Base-by-base conservation (phyloP, 2,797 vertebrate species). In the Smutsia temminckii region DNA sequence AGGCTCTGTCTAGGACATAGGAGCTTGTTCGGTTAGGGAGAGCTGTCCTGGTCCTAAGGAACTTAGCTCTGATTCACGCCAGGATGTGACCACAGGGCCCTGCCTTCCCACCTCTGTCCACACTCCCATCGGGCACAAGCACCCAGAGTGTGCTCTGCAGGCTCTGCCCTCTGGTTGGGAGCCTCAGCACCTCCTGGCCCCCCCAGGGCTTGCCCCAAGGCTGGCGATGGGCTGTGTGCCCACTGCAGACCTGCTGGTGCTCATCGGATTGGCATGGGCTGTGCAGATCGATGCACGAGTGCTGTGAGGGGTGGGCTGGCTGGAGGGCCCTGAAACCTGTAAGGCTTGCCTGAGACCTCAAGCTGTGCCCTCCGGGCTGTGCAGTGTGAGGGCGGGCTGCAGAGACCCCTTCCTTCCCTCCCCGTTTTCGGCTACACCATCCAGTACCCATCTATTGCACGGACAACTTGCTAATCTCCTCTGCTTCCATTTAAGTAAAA, bases 181-280 rank as follows among this genome's bases (percentile, higher is more conserved):
- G 42, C 25, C 3, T 4, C 49, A 13, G 21, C 0, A 0, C 23
- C 55, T 5, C 2, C 61, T 34, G 32, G 20, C 4, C 42, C 66
- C 75, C n/a, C 72, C 6, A 0, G 6, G 46, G 40, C 32, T 42
- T 57, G 29, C 34, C 10, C 8, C 27, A 40, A 53, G 81, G 51
- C 34, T 23, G 7, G 2, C 18, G 12, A 16, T 23, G 23, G 37
- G 32, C 55, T 0, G 0, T 13, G 27, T 16, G 6, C 53, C 57
- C 18, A 40, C 66, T 37, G 17, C 72, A 12, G 46, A 87, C 21
- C 11, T 0, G 16, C n/a, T 11, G 29, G 27, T 42, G n/a, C 13
- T 42, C 13, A 5, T 11, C 17, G 13, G 27, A 27, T 37, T 16
- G 53, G 42, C 6, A 0, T 7, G 18, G 14, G 7, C 72, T 42